These are phyloP conservation scores for Elaphurus davidianus DNA, from an alignment of 2,113 vertebrate species.

Conservation along the genomic window DNA sequence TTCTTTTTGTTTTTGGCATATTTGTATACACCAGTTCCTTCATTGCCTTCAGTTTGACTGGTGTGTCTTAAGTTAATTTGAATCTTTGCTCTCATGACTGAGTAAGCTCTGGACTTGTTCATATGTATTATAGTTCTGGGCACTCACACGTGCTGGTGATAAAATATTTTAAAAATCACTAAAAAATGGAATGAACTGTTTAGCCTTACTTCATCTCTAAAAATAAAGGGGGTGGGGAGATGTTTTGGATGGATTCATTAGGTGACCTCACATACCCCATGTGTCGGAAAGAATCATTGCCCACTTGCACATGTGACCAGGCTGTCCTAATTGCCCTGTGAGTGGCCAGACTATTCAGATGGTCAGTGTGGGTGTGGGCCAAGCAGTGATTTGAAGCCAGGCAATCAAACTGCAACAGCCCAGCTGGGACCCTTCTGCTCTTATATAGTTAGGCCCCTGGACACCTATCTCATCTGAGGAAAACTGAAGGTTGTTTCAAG, in stretches of 20 bases:
- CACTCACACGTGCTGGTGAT: background rate
- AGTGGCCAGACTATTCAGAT: background rate
- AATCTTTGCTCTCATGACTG: background rate
- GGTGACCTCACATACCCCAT: conserved; percentile 13
- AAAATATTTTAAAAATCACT: background rate
- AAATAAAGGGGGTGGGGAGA: background rate
- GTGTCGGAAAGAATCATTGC: background rate
- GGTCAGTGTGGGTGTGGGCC: background rate
- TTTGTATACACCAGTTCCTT: background rate
- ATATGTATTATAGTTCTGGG: background rate
- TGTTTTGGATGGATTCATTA: background rate
- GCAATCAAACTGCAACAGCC: background rate
- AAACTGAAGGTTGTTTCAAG: background rate
- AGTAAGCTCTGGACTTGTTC: background rate
- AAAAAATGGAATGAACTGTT: conserved; percentile 25
- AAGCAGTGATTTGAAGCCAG: background rate
- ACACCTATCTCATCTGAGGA: background rate
- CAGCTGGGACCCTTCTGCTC: background rate
- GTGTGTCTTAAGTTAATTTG: background rate
- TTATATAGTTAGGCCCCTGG: background rate
- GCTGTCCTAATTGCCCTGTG: background rate
- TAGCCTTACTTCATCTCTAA: background rate
- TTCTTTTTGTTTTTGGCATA: background rate
- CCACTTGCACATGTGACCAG: background rate
- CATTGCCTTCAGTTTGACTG: background rate